Evolutionary conservation across 2,113 vertebrate genomes (phyloP).

Genomic region (Xyrauchen texanus): DNA sequence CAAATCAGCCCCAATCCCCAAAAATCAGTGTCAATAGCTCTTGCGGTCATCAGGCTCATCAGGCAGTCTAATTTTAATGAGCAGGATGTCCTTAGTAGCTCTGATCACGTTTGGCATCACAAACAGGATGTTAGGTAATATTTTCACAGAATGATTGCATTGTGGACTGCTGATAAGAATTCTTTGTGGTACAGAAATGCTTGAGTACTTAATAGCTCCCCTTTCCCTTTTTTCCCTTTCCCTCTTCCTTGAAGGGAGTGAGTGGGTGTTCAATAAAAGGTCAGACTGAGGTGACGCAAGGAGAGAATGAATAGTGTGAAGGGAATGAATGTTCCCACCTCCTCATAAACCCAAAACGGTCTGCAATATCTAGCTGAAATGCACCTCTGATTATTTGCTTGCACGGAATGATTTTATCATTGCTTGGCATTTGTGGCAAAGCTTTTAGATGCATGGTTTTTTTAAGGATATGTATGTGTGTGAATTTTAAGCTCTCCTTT

Average conservation of each 20-base stretch:
- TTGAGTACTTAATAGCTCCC: background rate
- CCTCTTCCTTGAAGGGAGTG: slow-evolving; percentile 21
- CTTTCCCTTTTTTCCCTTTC: background rate
- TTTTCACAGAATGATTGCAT: background rate
- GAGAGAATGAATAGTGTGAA: slow-evolving; percentile 39
- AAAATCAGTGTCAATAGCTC: background rate
- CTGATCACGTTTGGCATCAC: background rate
- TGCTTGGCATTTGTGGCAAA: slow-evolving; percentile 2
- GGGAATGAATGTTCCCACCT: background rate
- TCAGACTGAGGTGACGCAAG: slow-evolving; percentile 63
- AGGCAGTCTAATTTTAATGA: background rate
- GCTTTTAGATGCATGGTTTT: background rate
- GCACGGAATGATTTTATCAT: background rate
- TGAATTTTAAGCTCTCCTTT: slow-evolving; percentile 19
- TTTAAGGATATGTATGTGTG: background rate
- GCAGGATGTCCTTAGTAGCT: background rate
- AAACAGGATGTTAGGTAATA: background rate
- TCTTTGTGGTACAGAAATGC: background rate
- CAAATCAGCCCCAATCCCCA: background rate
- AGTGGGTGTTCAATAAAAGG: slow-evolving; percentile 61
- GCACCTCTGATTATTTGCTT: background rate
- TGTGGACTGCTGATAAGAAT: background rate
- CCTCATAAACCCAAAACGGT: background rate
- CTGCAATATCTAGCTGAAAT: background rate
- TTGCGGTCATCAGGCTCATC: background rate